phyloP scores from a whole-genome alignment of 23 tunicate species.

The Corella eumyota region DNA sequence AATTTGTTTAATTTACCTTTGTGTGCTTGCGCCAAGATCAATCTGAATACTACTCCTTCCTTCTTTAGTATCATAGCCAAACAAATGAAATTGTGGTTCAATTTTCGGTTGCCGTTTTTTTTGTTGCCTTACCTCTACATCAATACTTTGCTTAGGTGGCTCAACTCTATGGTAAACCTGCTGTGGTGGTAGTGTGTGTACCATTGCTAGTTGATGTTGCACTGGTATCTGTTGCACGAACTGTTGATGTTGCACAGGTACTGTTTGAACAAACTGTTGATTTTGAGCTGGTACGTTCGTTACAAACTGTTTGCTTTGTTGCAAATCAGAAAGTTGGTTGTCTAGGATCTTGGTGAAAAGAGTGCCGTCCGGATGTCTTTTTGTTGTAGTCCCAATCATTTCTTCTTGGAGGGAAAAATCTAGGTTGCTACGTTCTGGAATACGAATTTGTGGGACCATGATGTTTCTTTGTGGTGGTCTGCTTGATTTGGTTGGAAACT shows the following conservation, averaged over 20 bases:
- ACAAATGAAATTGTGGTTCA: conserved; percentile 21
- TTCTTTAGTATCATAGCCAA: conserved; percentile 12
- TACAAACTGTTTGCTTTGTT: neutral
- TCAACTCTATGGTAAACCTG: too few species aligned
- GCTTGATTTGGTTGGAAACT: too few species aligned
- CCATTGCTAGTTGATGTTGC: too few species aligned
- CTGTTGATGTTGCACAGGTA: too few species aligned
- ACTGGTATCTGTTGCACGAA: too few species aligned
- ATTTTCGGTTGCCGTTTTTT: neutral
- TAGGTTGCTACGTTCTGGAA: conserved; percentile 37
- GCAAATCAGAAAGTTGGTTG: neutral
- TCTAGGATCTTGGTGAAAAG: neutral
- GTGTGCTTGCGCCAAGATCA: too few species aligned
- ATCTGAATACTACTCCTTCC: conserved; percentile 27
- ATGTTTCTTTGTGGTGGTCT: conserved; percentile 39
- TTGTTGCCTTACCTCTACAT: too few species aligned
- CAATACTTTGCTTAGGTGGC: too few species aligned
- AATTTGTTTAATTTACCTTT: too few species aligned
- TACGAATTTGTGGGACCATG: conserved; percentile 45
- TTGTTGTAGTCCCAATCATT: conserved; percentile 18
- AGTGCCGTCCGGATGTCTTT: conserved; percentile 74
- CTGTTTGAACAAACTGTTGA: too few species aligned
- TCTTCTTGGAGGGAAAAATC: conserved; percentile 36
- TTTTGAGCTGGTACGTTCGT: neutral
- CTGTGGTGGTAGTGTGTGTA: too few species aligned